Base-by-base conservation (phyloP, 2,113 vertebrate genomes). In the Anguilla rostrata region DNA sequence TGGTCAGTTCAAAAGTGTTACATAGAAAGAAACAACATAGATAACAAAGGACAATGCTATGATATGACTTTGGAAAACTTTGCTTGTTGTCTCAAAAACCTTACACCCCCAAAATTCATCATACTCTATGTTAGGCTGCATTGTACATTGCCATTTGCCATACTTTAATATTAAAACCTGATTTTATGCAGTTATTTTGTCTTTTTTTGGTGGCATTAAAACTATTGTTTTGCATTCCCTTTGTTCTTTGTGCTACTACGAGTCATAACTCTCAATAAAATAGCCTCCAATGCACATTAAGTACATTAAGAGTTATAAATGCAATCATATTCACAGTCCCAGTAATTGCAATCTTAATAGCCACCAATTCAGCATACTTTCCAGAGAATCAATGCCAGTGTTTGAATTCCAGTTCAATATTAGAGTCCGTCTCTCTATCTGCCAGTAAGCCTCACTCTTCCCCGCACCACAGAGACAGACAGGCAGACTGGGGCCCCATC, bases 321-420 rank as follows among this genome's bases (percentile, higher is more conserved):
- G n/a, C 71, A 75, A 34, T 34, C 71, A 85, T 79, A 85, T 80
- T 85, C 49, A 85, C 84, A 85, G 57, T 85, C 71, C 43, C 84
- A 46, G 78, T 85, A 85, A 85, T 85, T 78, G 84, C n/a, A 57
- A 18, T 85, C 71, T 80, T 43, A 78, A 85, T 80, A 81, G 84
- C 78, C 39, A 49, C 78, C 40, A 60, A 57, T 81, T 57, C 49
- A 60, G 53, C 56, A 49, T 81, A 80, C 43, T 84, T 81, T 85
- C 79, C 85, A 87, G 88, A n/a, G 34, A 79, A 81, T 82, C 83
- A 82, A 78, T 84, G 53, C 86, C 66, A 84, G 83, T 87, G 86
- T 87, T 88, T 88, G 89, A 88, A 87, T 84, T 78, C 85, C 20
- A 15, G 89, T 92, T 93, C 93, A 86, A 94, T 85, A 80, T 78